Percentiles rank a stretch among this genome's conserved stretches.
Conservation (phyloP, 2,113 vertebrate species). For the Pristiophorus japonicus region DNA sequence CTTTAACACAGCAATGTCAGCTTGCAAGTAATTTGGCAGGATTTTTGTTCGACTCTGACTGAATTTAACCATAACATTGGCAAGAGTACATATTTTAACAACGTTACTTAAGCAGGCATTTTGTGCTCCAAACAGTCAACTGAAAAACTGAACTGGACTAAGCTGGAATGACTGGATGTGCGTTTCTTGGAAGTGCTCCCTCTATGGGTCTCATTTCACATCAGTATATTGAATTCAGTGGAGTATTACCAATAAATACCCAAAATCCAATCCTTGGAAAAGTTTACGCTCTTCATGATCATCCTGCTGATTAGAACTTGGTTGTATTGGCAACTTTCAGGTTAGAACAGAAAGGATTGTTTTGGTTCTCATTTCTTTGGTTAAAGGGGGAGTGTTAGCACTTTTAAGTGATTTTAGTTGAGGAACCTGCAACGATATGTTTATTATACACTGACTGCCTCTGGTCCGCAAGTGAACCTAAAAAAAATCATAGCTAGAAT, state of each 20-base stretch:
- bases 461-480: neutral
- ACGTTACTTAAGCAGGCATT: neutral
- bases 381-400: neutral
- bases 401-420: neutral
- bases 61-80: neutral
- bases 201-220: neutral
- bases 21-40: neutral
- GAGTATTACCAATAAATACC: neutral
- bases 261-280: neutral
- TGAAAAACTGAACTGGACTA: neutral
- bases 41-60: neutral
- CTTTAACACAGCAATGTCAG: neutral
- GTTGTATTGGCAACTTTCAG: neutral
- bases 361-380: neutral
- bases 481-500: neutral
- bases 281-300: neutral
- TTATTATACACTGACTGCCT: neutral
- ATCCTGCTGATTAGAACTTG: neutral
- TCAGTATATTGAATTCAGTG: neutral
- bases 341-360: neutral
- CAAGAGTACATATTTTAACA: constrained; percentile 7
- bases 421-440: neutral
- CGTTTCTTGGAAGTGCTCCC: constrained; percentile 14
- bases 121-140: neutral
- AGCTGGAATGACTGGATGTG: neutral